phyloP scores from a whole-genome alignment of 2,888 invertebrate genomes.

The Helobdella robusta region DNA sequence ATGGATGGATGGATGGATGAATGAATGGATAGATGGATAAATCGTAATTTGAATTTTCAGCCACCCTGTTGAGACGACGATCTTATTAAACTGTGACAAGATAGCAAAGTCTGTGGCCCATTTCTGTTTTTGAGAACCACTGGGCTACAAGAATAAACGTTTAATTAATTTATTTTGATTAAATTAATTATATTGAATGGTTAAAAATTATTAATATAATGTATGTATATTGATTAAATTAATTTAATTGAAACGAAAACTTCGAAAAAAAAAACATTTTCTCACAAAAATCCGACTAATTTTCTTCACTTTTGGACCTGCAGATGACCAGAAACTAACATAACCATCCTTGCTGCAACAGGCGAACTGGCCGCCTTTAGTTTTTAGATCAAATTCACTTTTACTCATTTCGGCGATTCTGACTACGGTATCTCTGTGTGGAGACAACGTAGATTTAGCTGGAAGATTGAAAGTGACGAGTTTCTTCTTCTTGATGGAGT shows the following conservation, averaged over 20 bases:
- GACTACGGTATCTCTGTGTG: constrained; percentile 47
- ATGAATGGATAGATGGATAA: neutral
- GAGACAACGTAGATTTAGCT: constrained; percentile 43
- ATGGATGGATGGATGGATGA: neutral
- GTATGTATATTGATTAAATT: too few relatives aligned
- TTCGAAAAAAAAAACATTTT: too few relatives aligned
- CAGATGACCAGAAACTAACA: constrained; percentile 47
- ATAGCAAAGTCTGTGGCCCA: constrained; percentile 50
- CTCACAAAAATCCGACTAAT: constrained; percentile 44
- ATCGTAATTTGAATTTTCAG: neutral
- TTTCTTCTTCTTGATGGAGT: constrained; percentile 45
- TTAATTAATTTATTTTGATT: too few relatives aligned
- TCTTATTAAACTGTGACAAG: constrained; percentile 48
- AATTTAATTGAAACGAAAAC: too few relatives aligned
- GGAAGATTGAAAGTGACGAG: constrained; percentile 42
- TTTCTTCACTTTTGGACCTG: constrained; percentile 42
- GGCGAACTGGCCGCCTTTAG: constrained; percentile 38
- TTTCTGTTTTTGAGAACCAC: constrained; percentile 36
- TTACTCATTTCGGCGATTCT: constrained; percentile 42
- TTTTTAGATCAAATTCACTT: neutral
- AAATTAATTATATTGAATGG: too few relatives aligned
- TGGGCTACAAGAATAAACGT: too few relatives aligned
- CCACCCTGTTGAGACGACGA: constrained; percentile 34
- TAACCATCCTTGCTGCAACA: constrained; percentile 48
- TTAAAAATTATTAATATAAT: too few relatives aligned